Evolutionary conservation across 2,888 invertebrate genomes (phyloP), one percentile per base, ranked within the genome.

Genomic region (Athalia cordata): DNA sequence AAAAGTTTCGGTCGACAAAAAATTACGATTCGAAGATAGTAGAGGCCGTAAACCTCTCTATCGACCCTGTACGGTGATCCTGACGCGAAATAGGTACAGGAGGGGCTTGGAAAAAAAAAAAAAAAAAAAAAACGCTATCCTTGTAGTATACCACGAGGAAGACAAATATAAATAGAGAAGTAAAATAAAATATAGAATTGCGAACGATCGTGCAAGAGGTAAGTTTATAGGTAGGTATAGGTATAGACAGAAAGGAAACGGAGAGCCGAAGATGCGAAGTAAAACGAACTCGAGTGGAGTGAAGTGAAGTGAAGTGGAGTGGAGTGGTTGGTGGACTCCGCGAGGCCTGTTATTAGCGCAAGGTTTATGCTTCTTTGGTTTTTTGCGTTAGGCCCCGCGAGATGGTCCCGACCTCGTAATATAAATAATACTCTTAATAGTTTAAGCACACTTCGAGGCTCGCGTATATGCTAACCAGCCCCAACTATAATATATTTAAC

Each of bases 341-440:
- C 59, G 52, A 89, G 87, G 86, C 88, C 89, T 89, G 89, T 89
- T 89, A 89, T 89, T 89, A 89, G 89, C 85, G 85, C 85, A 86
- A 88, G 87, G 89, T 89, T 89, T 89, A 89, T 89, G 89, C 88
- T 88, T 87, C 88, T 89, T 89, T 86, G 86, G 84, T 83, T 89
- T 89, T 89, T 89, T 89, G 88, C 87, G 84, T 83, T 81, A 87
- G 87, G 87, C 86, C 82, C 85, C 85, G 85, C 81, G 84, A 86
- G 86, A 87, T 85, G 87, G 83, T 82, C 85, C 83, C 84, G 86
- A 86, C 86, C 84, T 86, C 87, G 88, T 87, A 89, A 89, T 89
- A 89, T 89, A 89, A 89, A 89, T 75, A 75, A 75, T 89, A 89
- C 89, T 87, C 86, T 89, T 89, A 89, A 89, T 89, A 89, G 89